Evolutionary conservation across 2,113 vertebrate genomes (phyloP).

Genomic region (Xiphophorus couchianus): DNA sequence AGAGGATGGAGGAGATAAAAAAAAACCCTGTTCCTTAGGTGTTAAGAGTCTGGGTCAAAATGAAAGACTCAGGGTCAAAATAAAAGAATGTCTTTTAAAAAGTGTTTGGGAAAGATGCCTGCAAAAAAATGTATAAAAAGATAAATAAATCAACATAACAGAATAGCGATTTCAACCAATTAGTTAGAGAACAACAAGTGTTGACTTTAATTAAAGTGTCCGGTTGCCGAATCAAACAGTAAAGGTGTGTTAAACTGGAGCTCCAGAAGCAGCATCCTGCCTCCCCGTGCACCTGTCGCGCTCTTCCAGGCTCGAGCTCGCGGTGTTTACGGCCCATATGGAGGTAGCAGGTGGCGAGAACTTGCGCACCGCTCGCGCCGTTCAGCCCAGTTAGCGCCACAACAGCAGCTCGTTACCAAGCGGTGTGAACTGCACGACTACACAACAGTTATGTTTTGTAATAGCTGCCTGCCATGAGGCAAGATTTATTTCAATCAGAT

Average conservation of each 20-base stretch:
- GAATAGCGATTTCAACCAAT: no score
- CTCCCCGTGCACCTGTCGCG: conserved; percentile 35
- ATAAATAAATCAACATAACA: no score
- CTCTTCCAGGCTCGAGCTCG: conserved; percentile 27
- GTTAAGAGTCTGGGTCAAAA: no score
- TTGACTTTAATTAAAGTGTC: not conserved
- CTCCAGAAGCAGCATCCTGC: not conserved
- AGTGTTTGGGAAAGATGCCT: no score
- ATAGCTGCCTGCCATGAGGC: no score
- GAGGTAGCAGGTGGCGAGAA: conserved; percentile 73
- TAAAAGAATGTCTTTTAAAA: no score
- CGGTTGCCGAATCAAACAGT: not conserved
- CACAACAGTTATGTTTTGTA: no score
- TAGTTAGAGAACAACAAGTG: not conserved
- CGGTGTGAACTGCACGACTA: conserved; percentile 12
- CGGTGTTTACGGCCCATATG: conserved; percentile 62
- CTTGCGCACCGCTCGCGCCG: conserved; percentile 58
- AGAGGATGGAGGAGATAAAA: not conserved
- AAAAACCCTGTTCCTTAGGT: no score
- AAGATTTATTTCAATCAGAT: no score
- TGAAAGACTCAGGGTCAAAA: no score
- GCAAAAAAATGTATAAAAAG: no score
- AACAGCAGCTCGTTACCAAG: conserved; percentile 17
- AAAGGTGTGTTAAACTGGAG: not conserved
- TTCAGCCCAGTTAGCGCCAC: conserved; percentile 63